Evolutionary conservation across 2,797 vertebrate species (phyloP), one percentile per base, ranked within the genome.

Genomic region (Valencia hispanica): DNA sequence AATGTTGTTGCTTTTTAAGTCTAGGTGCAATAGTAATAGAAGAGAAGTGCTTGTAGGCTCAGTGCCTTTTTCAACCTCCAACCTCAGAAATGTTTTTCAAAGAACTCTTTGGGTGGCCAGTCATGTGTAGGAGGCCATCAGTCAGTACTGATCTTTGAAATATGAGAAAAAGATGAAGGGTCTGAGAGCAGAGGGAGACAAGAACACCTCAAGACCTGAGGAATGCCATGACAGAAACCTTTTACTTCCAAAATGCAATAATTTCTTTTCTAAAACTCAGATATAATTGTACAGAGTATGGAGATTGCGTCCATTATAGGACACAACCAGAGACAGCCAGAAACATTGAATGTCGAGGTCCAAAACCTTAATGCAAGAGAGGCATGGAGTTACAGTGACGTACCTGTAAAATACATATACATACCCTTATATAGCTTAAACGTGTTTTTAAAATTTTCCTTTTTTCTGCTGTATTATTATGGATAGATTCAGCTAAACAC

Each of bases 101-200:
- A 89, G 86, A 90, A 87, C 90, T 86, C 74, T 53, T 84, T 92
- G 89, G 90, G 90, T 92, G 91, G 91, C 78, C 82, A 77, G 61
- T 36, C 66, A 63, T 72, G 79, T 82, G 87, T 88, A 81, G 87
- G 87, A 83, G 88, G 87, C 79, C 73, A 79, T 84, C 73, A 77
- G 81, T 75, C 79, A 80, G 78, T 75, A 84, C 82, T 87, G 74
- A 84, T 84, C 79, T 70, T 81, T 68, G 79, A 87, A 86, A 83
- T 79, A 77, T 79, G 27, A 75, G 79, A 55, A 72, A 71, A 69
- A 68, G 77, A 79, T 76, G 74, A 73, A 72, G 55, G 55, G 55
- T 57, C 27, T 30, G 12, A 30, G 55, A 17, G 27, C 55, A 57
- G 55, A 57, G 27, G 55, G 14, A 57, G 55, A 30, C 55, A 57